Conservation (phyloP, 2,888 invertebrate species). For the Vandiemenella viatica region DNA sequence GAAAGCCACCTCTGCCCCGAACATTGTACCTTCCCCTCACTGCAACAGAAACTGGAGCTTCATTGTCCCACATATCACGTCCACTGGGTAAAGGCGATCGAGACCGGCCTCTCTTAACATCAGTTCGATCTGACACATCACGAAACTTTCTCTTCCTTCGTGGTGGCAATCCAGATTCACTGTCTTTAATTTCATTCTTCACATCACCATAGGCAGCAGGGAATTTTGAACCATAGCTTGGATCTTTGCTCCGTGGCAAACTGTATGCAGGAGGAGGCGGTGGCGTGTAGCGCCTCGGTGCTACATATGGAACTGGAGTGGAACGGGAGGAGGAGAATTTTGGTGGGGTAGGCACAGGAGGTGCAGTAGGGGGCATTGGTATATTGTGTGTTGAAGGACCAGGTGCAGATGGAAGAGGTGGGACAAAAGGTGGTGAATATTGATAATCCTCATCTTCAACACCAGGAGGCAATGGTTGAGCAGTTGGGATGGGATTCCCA, state of each 20-base stretch:
- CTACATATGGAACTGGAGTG: too few relatives aligned
- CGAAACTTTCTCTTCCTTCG: conserved; percentile 5
- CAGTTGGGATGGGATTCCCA: conserved; percentile 17
- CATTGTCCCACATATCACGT: conserved; percentile 8
- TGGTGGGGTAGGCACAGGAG: too few relatives aligned
- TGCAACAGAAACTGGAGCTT: conserved; percentile 6
- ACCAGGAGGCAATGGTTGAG: conserved; percentile 26
- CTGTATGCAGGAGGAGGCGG: conserved; percentile 6
- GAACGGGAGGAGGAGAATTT: too few relatives aligned
- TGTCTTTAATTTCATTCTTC: too few relatives aligned
- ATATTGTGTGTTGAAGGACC: too few relatives aligned
- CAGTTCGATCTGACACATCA: not conserved
- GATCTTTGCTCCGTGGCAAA: not conserved
- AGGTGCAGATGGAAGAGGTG: too few relatives aligned
- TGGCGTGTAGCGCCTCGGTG: too few relatives aligned
- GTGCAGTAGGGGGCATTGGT: not conserved
- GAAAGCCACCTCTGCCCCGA: conserved; percentile 2
- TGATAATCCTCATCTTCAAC: conserved; percentile 26
- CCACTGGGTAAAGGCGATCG: not conserved
- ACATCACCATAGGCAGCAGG: too few relatives aligned
- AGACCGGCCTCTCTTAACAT: not conserved
- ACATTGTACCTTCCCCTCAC: conserved; percentile 5
- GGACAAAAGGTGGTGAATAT: too few relatives aligned
- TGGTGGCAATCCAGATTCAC: too few relatives aligned
- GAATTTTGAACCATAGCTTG: conserved; percentile 1